Base-by-base conservation (phyloP, 2,113 vertebrate species). In the Onychostoma macrolepis region DNA sequence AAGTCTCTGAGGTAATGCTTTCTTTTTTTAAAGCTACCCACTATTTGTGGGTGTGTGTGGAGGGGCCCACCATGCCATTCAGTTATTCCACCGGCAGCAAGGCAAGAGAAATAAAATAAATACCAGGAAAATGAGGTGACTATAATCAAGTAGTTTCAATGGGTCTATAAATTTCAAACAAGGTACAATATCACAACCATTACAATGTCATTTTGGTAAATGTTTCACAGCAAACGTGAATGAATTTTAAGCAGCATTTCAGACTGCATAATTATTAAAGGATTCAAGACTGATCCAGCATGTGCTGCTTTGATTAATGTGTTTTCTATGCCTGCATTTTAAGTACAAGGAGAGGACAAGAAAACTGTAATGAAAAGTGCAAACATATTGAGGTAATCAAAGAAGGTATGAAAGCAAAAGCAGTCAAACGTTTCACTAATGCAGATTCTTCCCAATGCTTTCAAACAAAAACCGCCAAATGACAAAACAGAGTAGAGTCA, bases 281-380 rank as follows among this genome's bases (percentile, higher is more conserved):
- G 21, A 84, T 19, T 84, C 13, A 21, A 71, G 41, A 19, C 45
- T 58, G 33, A 90, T 90, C 90, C 89, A 88, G 81, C 91, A 93
- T 91, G 88, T 94, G 93, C 91, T 91, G 92, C 84, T 72, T 88
- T 94, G 93, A 95, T 94, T 92, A 94, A 94, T 93, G 92, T 87
- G 88, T 90, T 90, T 90, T 86, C 82, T 85, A 41, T 12, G 28
- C 38, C 28, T 75, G 36, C 24, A 41, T 75, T 74, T 67, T 69
- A 58, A 50, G 69, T 48, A 43, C 88, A 84, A 84, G 92, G 90
- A 86, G 81, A 88, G 63, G 81, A 89, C 91, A 88, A 90, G 91
- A 89, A 88, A 88, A 89, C 82, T 77, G 84, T 89, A 86, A 87
- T 84, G 85, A 85, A 85, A 90, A 50, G 81, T 88, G 30, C 82